Percentiles rank a stretch among this genome's conserved stretches.
These are phyloP conservation scores for Phacellophora camtschatica DNA, from an alignment of 30 jellyfish, hydroid and myxozoan species.

Conservation along the genomic window DNA sequence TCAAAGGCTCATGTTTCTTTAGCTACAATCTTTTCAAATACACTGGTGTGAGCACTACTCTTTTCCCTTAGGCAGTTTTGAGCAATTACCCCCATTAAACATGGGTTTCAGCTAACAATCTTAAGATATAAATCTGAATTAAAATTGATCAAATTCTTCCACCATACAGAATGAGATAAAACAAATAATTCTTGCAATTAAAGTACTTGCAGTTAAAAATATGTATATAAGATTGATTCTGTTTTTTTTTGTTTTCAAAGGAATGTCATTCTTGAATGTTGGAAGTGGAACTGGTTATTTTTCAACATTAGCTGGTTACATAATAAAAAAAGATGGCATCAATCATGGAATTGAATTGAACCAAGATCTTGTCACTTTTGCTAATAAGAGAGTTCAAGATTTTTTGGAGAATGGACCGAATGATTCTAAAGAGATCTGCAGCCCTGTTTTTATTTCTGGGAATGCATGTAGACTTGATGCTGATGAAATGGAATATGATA, in stretches of 20 bases:
- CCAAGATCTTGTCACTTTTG: slow-evolving; percentile 82
- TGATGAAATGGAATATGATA: slow-evolving; percentile 93
- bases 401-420: slow-evolving; percentile 63
- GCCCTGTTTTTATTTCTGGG: slow-evolving; percentile 84
- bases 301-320: slow-evolving; percentile 88
- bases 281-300: slow-evolving; percentile 99
- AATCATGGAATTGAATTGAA: slow-evolving; percentile 94
- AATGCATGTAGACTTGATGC: slow-evolving; percentile 88
- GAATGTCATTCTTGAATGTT: slow-evolving; percentile 93
- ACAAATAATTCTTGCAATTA: no score
- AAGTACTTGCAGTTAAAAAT: no score
- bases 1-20: no score
- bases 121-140: no score
- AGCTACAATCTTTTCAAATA: no score
- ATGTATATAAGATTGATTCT: no score
- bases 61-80: no score
- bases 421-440: slow-evolving; percentile 80
- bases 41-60: no score
- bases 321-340: slow-evolving; percentile 77
- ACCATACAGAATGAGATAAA: no score
- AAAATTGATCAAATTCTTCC: no score
- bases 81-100: no score
- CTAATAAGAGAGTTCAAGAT: slow-evolving; percentile 68
- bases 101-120: no score
- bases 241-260: slow-evolving; percentile 40